Base-by-base conservation (phyloP, 2,797 vertebrate genomes). In the Sibirionetta formosa region DNA sequence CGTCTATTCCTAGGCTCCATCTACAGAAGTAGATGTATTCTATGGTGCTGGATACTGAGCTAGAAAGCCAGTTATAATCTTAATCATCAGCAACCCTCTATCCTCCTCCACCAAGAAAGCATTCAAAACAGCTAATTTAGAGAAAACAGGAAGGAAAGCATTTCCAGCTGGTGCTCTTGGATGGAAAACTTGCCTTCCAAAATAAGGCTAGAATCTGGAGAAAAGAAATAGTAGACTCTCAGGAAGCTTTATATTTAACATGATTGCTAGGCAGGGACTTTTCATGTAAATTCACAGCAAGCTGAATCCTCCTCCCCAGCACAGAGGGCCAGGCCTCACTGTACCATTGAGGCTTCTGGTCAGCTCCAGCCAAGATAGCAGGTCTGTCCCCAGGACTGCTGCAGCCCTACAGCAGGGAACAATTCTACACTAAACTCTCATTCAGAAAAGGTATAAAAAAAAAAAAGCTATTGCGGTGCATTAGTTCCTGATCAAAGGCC, bases 401-500 rank as follows among this genome's bases (percentile, higher is more conserved):
- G 73, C 78, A 93, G 7, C 65, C 44, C 61, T 82, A 19, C 68
- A 54, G 53, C 73, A 73, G 63, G 66, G 31, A 90, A 90, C 44
- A 91, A 64, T 79, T 86, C 90, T 31, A 42, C 2, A 1, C 64
- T 68, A 88, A 91, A 82, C 68, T 4, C 18, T 19, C 40, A 31
- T 77, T 93, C 91, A 94, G 63, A 68, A 90, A 72, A 82, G 69
- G 64, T 90, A 85, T 51, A 92, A 40, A 40, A n/a, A n/a, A n/a
- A 84, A 86, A 93, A 94, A 86, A 85, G 40, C 88, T 80, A 93
- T 73, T 0, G 0, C 78, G 57, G 18, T 65, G 71, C 69, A 92
- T 92, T 85, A 88, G 46, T 35, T 54, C 75, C 81, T 96, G 94
- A 97, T 95, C 93, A 97, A 96, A 95, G 90, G 68, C 86, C 68